Base-by-base conservation (phyloP, 2,113 vertebrate species). In the Silurus asotus region DNA sequence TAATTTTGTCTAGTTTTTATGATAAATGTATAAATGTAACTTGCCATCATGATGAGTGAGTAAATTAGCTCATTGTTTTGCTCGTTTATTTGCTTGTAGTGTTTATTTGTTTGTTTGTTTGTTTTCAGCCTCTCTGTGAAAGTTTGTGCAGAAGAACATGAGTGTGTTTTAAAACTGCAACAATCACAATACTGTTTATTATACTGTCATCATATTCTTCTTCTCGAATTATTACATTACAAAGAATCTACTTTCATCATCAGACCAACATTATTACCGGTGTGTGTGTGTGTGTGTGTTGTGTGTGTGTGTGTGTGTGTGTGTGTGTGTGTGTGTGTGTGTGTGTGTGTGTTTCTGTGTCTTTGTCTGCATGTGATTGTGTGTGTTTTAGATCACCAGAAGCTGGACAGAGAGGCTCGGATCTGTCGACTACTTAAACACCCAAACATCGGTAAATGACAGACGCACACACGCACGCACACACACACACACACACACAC, bases 371-470 rank as follows among this genome's bases (percentile, higher is more conserved):
- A 23, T 82, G 61, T 82, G 80, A 65, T 59, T 69, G 64, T 83
- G 81, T 83, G 81, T 83, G 81, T 83, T 83, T 83, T 53, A 83
- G 81, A 83, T 70, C 81, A 83, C 81, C 81, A 83, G 65, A 83
- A 83, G 65, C 51, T 83, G 64, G 81, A 83, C 81, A 83, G 81
- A 83, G 81, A 83, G 53, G 81, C 81, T 58, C 81, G 81, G 81
- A 83, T 83, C 65, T 83, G 81, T 56, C 65, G 81, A 56, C 51
- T 83, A 15, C 81, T 83, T 25, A 83, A 83, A 83, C 81, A 83
- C 28, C 81, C 81, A 83, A 83, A 83, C 65, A 83, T 83, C 2
- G 81, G 81, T 83, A 25, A 83, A n/a, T 83, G 17, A 79, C 77
- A 58, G 4, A 19, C 25, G 37, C 25, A 5, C 28, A 37, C 28